Conservation (phyloP, 2,888 invertebrate genomes). For the Eurytoma californica region DNA sequence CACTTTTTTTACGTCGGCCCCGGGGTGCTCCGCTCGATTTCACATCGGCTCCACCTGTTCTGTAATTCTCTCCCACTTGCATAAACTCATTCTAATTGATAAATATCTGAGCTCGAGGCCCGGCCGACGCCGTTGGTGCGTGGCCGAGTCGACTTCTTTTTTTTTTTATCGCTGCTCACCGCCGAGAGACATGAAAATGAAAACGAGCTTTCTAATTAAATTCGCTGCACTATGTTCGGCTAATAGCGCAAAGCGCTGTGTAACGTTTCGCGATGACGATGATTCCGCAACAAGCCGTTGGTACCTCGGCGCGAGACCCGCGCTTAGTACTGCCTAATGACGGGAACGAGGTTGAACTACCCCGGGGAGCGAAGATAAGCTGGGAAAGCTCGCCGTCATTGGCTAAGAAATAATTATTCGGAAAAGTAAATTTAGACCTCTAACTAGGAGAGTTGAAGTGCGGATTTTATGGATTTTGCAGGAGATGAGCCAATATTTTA, state of each 20-base stretch:
- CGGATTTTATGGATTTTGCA: no score
- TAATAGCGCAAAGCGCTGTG: not conserved
- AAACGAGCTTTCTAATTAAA: conserved; percentile 27
- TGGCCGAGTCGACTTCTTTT: not conserved
- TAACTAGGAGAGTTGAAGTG: no score
- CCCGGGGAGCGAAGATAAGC: conserved; percentile 7
- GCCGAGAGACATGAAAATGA: not conserved
- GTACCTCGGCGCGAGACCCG: not conserved
- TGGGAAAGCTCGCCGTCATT: not conserved
- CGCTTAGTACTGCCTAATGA: conserved; percentile 1
- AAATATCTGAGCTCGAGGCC: not conserved
- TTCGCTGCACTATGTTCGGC: not conserved
- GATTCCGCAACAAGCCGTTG: conserved; percentile 11
- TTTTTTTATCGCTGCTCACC: not conserved
- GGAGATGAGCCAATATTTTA: no score
- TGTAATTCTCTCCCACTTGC: not conserved
- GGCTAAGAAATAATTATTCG: not conserved
- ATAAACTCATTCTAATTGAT: conserved; percentile 11
- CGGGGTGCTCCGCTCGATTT: not conserved
- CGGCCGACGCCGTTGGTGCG: not conserved
- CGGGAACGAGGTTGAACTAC: not conserved
- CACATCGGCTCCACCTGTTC: not conserved
- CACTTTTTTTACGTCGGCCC: not conserved
- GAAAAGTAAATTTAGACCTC: no score
- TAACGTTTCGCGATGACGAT: conserved; percentile 13